A percentile compares a stretch with the other conserved stretches of the same genome.
Evolutionary conservation across 2,113 vertebrate species (phyloP).

Genomic region (Brevimyrus niger): DNA sequence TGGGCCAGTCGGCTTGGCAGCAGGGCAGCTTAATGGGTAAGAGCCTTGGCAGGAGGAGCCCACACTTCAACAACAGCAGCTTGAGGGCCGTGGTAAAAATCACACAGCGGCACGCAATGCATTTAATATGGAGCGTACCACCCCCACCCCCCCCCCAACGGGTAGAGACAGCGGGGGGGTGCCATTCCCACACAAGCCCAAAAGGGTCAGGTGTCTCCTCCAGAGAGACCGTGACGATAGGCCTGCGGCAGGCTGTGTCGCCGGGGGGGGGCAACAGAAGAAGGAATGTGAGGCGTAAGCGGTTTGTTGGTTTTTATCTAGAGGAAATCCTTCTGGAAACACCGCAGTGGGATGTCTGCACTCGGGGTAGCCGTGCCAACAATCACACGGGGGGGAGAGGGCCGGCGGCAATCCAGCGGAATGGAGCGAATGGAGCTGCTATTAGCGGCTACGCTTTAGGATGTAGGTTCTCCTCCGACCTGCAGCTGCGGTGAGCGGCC

Average conservation of each 20-base stretch:
- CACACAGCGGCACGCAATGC: neutral
- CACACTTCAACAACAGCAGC: conserved; percentile 36
- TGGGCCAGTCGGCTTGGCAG: conserved; percentile 5
- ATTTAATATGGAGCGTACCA: neutral
- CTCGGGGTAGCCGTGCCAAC: neutral
- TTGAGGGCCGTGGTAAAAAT: neutral
- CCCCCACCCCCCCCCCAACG: neutral
- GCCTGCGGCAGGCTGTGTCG: neutral
- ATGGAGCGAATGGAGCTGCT: neutral
- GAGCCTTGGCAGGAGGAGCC: conserved; percentile 31
- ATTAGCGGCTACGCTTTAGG: neutral
- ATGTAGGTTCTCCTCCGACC: neutral
- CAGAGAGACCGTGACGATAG: neutral
- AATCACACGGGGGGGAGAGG: neutral
- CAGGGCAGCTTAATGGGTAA: conserved; percentile 25
- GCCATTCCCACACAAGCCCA: neutral
- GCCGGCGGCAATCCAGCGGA: neutral
- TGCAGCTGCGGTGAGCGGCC: neutral
- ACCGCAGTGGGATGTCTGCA: neutral
- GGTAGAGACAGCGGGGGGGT: neutral
- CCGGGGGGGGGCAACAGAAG: neutral
- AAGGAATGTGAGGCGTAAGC: conserved; percentile 1
- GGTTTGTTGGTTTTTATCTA: conserved; percentile 1
- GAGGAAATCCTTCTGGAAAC: conserved; percentile 15
- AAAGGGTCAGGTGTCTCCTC: neutral